phyloP scores from a whole-genome alignment of 2,113 vertebrate genomes.

The Chaenogobius annularis region DNA sequence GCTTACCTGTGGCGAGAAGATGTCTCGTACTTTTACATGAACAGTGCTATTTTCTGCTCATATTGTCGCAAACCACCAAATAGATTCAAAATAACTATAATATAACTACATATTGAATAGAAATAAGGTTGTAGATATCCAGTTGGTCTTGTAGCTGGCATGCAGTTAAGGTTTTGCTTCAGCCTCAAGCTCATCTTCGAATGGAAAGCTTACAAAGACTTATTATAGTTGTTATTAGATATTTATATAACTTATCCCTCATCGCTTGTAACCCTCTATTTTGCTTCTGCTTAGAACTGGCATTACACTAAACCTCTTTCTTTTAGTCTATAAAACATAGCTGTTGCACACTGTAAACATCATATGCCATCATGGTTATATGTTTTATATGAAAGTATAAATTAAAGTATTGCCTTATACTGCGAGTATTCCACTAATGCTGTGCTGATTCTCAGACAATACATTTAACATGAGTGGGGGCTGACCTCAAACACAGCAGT shows the following conservation, averaged over 20 bases:
- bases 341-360: not conserved
- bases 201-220: too few relatives aligned
- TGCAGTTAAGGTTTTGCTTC: too few relatives aligned
- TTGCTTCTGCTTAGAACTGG: not conserved
- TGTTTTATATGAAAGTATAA: not conserved
- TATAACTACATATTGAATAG: not conserved
- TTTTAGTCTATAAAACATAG: not conserved
- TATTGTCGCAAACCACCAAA: not conserved
- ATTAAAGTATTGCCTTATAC: not conserved
- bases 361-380: not conserved
- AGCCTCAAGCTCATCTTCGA: too few relatives aligned
- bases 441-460: constrained; percentile 5
- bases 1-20: not conserved
- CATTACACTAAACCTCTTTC: not conserved
- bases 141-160: too few relatives aligned
- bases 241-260: too few relatives aligned
- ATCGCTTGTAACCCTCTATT: too few relatives aligned
- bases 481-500: constrained; percentile 18
- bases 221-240: too few relatives aligned
- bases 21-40: not conserved
- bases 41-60: not conserved
- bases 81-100: too few relatives aligned
- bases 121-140: too few relatives aligned
- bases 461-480: constrained; percentile 14
- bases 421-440: not conserved